phyloP scores from a whole-genome alignment of 2,888 invertebrate species.

The Xylota sylvarum region DNA sequence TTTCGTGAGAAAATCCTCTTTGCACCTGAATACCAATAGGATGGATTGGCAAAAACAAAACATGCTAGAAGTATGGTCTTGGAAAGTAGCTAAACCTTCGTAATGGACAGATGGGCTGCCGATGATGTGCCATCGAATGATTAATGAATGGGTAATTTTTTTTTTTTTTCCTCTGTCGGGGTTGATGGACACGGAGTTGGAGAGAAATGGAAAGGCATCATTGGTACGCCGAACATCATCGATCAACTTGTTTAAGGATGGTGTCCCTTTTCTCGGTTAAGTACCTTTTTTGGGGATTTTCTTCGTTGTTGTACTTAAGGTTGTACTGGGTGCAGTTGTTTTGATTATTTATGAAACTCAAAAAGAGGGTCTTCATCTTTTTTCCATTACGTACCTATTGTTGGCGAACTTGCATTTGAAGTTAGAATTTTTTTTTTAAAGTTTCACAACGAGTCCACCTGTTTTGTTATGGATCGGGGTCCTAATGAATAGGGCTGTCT shows the following conservation, averaged over 20 bases:
- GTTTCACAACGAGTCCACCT: too few species aligned
- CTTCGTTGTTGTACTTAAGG: too few species aligned
- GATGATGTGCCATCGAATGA: conserved; percentile 62
- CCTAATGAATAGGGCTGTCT: too few species aligned
- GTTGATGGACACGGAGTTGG: not conserved
- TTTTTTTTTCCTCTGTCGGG: conserved; percentile 7
- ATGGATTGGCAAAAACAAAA: conserved; percentile 10
- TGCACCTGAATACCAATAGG: conserved; percentile 17
- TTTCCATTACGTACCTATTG: too few species aligned
- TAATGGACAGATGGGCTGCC: conserved; percentile 53
- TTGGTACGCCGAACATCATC: conserved; percentile 48
- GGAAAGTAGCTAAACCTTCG: conserved; percentile 21
- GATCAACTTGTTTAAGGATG: conserved; percentile 47
- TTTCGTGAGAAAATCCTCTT: conserved; percentile 22
- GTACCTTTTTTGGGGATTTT: too few species aligned
- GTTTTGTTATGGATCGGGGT: too few species aligned
- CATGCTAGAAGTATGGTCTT: not conserved
- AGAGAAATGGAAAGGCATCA: conserved; percentile 9
- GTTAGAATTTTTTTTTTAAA: too few species aligned
- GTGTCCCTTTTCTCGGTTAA: not conserved
- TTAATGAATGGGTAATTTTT: conserved; percentile 57
- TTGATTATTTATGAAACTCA: too few species aligned
- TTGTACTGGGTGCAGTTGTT: too few species aligned
- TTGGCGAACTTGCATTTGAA: too few species aligned
- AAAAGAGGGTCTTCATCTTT: too few species aligned